Conservation (phyloP, 2,797 vertebrate genomes). For the Merluccius polli region DNA sequence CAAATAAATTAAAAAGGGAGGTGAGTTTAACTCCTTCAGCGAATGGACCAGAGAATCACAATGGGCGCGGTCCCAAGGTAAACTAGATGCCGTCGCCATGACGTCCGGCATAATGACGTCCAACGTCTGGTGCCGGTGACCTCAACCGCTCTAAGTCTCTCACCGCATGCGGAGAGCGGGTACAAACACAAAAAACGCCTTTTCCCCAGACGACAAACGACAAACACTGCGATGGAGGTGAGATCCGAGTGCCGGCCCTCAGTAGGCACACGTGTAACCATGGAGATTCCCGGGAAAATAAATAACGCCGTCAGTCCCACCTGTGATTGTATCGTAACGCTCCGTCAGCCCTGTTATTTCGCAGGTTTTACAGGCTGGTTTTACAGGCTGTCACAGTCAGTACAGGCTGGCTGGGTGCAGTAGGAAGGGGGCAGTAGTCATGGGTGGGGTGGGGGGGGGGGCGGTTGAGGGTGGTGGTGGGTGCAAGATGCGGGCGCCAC, state of each 20-base stretch:
- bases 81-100: neutral
- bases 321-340: slow-evolving; percentile 2
- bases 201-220: neutral
- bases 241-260: neutral
- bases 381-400: too few species aligned
- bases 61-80: neutral
- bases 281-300: neutral
- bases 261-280: neutral
- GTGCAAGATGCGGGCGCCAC: neutral
- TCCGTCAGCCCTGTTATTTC: neutral
- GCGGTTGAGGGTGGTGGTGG: neutral
- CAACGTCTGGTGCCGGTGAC: neutral
- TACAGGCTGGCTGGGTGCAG: neutral
- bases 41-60: neutral
- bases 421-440: neutral
- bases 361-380: neutral
- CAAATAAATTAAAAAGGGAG: neutral
- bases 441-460: neutral
- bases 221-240: neutral
- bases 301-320: neutral
- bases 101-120: neutral
- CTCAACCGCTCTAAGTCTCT: neutral
- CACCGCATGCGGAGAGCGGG: neutral
- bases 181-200: neutral
- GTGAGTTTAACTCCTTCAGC: neutral